Conservation (phyloP, 2,797 vertebrate species). For the Morus bassanus region DNA sequence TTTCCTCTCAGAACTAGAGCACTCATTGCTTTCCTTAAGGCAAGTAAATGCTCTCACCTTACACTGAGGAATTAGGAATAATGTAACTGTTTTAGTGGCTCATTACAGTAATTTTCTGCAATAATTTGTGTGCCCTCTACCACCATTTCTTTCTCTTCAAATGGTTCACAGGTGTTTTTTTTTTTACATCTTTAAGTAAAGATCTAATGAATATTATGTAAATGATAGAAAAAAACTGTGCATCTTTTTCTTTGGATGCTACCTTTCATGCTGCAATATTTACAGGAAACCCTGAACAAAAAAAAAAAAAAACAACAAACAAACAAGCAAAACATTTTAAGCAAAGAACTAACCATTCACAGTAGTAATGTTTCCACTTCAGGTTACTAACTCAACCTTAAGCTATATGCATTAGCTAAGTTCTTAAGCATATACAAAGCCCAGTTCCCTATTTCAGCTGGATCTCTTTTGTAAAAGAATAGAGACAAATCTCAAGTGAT, state of each 20-base stretch:
- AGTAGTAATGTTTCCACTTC: neutral
- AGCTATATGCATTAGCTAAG: neutral
- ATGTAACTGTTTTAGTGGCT: neutral
- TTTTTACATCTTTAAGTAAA: neutral
- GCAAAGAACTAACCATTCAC: neutral
- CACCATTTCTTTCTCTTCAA: neutral
- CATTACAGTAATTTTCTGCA: neutral
- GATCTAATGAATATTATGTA: neutral
- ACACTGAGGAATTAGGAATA: neutral
- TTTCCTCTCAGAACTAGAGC: neutral
- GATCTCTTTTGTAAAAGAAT: neutral
- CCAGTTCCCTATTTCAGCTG: neutral
- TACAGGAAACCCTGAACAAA: neutral
- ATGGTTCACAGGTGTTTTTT: neutral
- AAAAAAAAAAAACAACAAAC: rapidly evolving
- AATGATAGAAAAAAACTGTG: neutral
- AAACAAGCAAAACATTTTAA: neutral
- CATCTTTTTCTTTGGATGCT: neutral
- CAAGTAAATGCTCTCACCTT: neutral
- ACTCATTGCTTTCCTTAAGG: neutral
- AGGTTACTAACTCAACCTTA: neutral
- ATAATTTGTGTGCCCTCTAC: neutral
- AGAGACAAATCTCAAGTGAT: neutral
- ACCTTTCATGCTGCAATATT: neutral
- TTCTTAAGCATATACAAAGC: neutral